A percentile compares a stretch with the other conserved stretches of the same genome.
Conservation (phyloP, 2,113 vertebrate genomes). For the Gasterosteus aculeatus region DNA sequence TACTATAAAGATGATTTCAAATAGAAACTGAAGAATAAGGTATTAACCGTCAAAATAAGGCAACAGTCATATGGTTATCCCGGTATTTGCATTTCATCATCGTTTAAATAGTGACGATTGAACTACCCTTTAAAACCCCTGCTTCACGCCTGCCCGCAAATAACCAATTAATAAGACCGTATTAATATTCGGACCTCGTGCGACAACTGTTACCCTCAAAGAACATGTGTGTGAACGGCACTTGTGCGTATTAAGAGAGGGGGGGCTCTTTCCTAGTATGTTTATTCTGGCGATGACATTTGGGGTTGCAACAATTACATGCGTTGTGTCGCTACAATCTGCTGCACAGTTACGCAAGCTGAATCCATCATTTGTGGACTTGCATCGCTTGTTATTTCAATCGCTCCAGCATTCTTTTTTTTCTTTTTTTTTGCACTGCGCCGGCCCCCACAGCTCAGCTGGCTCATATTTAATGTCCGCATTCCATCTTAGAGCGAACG, state of each 20-base stretch:
- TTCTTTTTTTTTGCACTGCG: constrained; percentile 44
- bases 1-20: too few species aligned
- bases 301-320: constrained; percentile 27
- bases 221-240: not conserved
- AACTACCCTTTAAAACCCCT: too few species aligned
- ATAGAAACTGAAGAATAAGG: too few species aligned
- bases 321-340: constrained; percentile 14
- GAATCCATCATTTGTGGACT: not conserved
- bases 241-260: constrained; percentile 8
- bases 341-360: not conserved
- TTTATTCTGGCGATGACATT: constrained; percentile 20
- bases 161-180: too few species aligned
- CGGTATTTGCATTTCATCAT: too few species aligned
- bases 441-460: constrained; percentile 40
- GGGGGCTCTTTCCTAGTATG: constrained; percentile 31
- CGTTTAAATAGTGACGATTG: too few species aligned
- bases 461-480: constrained; percentile 63
- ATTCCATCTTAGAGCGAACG: constrained; percentile 59
- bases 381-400: not conserved
- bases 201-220: not conserved
- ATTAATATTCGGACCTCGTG: too few species aligned
- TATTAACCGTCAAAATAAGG: too few species aligned
- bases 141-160: too few species aligned
- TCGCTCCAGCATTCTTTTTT: constrained; percentile 40
- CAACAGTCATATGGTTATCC: too few species aligned